Conservation (phyloP, 1,140 invertebrate species). For the Lethocerus indicus region DNA sequence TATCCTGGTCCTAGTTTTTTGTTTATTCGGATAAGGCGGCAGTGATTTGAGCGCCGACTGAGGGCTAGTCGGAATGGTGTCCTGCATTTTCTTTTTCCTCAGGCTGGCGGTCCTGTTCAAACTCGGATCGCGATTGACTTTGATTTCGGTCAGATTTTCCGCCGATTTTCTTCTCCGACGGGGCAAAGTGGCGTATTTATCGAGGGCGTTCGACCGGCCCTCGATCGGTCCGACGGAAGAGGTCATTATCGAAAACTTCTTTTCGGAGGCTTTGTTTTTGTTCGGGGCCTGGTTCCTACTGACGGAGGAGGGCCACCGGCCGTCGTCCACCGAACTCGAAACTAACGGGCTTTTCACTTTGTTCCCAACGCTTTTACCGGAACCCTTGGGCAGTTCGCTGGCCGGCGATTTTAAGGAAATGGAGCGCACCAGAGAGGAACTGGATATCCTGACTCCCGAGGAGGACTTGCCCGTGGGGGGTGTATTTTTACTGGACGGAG, state of each 20-base stretch:
- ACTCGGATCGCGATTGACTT: constrained; percentile 26
- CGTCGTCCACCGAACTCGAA: constrained; percentile 49
- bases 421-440: neutral
- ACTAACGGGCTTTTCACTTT: constrained; percentile 24
- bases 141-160: constrained; percentile 12
- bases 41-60: constrained; percentile 24
- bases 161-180: constrained; percentile 31
- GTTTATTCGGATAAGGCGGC: constrained; percentile 16
- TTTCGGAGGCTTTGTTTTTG: neutral
- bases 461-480: too few species aligned
- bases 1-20: constrained; percentile 38
- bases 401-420: neutral
- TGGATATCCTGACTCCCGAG: constrained; percentile 13
- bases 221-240: constrained; percentile 10
- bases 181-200: constrained; percentile 58
- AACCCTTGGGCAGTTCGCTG: neutral
- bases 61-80: constrained; percentile 1
- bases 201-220: constrained; percentile 30
- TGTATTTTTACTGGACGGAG: too few species aligned
- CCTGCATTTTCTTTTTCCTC: constrained; percentile 18
- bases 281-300: constrained; percentile 9
- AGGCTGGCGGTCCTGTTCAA: constrained; percentile 21
- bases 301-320: constrained; percentile 37
- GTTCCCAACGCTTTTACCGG: too few species aligned
- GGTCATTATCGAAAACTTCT: constrained; percentile 7